These are phyloP conservation scores for Eretmochelys imbricata DNA, from an alignment of 2,113 vertebrate genomes.

Conservation along the genomic window DNA sequence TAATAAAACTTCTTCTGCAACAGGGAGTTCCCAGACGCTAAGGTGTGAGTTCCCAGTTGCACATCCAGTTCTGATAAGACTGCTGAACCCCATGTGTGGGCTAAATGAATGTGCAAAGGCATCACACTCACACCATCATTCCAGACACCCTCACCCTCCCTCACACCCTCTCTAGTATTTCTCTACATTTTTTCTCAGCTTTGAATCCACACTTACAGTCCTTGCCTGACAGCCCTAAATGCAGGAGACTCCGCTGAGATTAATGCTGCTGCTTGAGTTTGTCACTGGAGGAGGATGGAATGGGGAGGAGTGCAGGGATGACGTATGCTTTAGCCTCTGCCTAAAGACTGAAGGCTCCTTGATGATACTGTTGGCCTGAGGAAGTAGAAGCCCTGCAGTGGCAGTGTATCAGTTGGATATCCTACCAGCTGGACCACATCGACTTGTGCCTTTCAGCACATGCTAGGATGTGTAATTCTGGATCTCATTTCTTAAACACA, in stretches of 20 bases:
- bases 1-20: constrained; percentile 50
- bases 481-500: fast-evolving
- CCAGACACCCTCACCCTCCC: background rate
- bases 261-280: background rate
- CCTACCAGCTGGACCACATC: background rate
- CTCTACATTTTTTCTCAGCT: background rate
- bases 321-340: background rate
- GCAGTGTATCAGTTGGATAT: background rate
- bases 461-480: background rate
- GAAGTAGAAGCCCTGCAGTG: background rate
- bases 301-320: background rate
- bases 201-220: background rate
- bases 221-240: background rate
- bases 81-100: background rate
- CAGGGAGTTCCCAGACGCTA: constrained; percentile 38
- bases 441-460: background rate
- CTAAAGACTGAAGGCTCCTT: background rate
- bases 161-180: background rate
- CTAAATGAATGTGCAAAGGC: background rate
- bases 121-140: background rate
- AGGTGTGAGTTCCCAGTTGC: background rate
- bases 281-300: background rate
- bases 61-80: constrained; percentile 2
- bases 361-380: background rate
- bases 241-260: background rate